A percentile compares a stretch with the other conserved stretches of the same genome.
Conservation (phyloP, 2,888 invertebrate species). For the Stomorhina lunata region DNA sequence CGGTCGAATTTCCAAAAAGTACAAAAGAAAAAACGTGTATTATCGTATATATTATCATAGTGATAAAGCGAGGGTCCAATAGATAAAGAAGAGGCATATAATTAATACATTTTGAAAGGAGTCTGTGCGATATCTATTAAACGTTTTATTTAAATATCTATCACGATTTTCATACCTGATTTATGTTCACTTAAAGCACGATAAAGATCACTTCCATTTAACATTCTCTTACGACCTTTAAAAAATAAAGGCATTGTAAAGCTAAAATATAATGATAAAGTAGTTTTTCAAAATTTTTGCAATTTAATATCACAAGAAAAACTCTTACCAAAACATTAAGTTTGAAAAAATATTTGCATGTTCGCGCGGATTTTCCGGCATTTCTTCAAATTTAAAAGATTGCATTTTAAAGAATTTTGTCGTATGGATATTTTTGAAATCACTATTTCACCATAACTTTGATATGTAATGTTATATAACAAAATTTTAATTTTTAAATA, state of each 20-base stretch:
- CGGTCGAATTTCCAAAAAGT: no score
- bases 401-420: constrained; percentile 66
- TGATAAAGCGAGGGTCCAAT: no score
- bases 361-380: constrained; percentile 82
- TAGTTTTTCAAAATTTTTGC: no score
- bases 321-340: constrained; percentile 82
- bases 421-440: no score
- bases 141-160: not conserved
- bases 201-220: constrained; percentile 88
- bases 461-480: no score
- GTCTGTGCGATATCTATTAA: no score
- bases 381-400: constrained; percentile 75
- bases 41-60: no score
- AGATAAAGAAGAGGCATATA: no score
- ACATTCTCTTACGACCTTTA: constrained; percentile 85
- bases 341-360: constrained; percentile 83
- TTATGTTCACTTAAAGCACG: constrained; percentile 85
- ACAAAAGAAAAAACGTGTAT: no score
- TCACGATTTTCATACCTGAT: constrained; percentile 79
- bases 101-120: no score
- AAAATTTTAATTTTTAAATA: no score
- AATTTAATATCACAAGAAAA: not conserved
- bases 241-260: constrained; percentile 89
- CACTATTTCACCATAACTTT: no score
- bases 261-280: constrained; percentile 79